Evolutionary conservation across 2,113 vertebrate species (phyloP).

Genomic region (Phoenicopterus ruber): DNA sequence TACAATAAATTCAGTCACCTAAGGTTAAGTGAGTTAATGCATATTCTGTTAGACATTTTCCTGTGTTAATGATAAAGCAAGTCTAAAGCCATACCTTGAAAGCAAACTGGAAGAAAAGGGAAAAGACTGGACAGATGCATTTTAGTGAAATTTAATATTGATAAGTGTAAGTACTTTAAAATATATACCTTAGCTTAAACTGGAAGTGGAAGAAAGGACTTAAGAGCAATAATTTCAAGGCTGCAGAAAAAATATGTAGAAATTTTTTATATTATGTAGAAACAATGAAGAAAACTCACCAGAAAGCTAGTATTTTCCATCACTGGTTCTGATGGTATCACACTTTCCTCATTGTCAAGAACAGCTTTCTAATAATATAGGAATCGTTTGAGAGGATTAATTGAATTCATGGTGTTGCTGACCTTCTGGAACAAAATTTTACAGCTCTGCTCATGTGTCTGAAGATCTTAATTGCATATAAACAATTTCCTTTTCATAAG

Average conservation of each 20-base stretch:
- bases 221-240: background rate
- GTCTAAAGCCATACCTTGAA: background rate
- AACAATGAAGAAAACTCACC: background rate
- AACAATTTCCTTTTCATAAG: conserved; percentile 29
- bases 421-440: conserved; percentile 37
- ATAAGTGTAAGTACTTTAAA: background rate
- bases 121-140: background rate
- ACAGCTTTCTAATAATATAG: background rate
- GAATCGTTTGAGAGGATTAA: background rate
- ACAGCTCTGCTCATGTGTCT: background rate
- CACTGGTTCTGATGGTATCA: background rate
- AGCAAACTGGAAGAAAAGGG: background rate
- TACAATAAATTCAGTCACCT: background rate
- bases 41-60: background rate
- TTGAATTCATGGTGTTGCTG: conserved; percentile 3
- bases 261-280: background rate
- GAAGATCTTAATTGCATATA: conserved; percentile 45
- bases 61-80: background rate
- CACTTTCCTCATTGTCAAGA: background rate
- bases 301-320: background rate
- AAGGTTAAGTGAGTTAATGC: background rate
- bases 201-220: background rate
- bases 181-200: background rate
- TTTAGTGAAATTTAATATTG: background rate
- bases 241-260: background rate